phyloP scores from a whole-genome alignment of 2,113 vertebrate species.

The Corydoras sp. region DNA sequence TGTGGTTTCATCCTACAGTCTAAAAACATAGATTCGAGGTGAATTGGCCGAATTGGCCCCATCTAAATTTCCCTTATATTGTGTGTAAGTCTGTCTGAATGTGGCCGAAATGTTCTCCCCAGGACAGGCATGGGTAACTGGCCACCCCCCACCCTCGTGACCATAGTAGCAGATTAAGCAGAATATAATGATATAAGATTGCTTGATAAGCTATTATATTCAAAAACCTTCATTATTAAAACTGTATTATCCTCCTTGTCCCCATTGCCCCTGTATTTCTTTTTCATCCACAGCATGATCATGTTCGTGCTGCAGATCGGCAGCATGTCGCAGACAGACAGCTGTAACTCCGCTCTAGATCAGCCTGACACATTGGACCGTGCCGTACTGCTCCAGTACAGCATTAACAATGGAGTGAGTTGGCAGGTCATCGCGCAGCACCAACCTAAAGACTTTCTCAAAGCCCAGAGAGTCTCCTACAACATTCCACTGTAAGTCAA shows the following conservation, averaged over 20 bases:
- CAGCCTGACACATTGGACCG: conserved; percentile 85
- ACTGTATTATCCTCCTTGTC: neutral
- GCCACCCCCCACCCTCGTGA: too few species aligned
- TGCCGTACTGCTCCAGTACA: conserved; percentile 94
- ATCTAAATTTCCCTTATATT: too few species aligned
- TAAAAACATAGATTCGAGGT: too few species aligned
- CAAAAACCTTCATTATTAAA: too few species aligned
- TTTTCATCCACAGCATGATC: conserved; percentile 81
- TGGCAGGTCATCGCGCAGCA: conserved; percentile 98
- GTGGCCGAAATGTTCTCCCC: too few species aligned
- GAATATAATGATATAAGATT: too few species aligned
- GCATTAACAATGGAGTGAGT: conserved; percentile 89
- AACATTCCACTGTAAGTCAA: conserved; percentile 91
- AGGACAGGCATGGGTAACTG: too few species aligned
- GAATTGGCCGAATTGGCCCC: too few species aligned
- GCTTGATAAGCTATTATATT: too few species aligned
- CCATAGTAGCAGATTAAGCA: too few species aligned
- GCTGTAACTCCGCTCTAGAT: conserved; percentile 89
- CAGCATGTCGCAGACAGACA: conserved; percentile 89
- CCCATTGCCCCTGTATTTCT: neutral
- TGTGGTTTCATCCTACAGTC: too few species aligned
- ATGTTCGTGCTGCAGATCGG: conserved; percentile 99
- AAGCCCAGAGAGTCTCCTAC: conserved; percentile 95
- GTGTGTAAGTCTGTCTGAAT: too few species aligned
- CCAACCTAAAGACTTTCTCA: conserved; percentile 96